Conservation (phyloP, 64 coral and sea anemone species). For the Stichodactyla mertensii region DNA sequence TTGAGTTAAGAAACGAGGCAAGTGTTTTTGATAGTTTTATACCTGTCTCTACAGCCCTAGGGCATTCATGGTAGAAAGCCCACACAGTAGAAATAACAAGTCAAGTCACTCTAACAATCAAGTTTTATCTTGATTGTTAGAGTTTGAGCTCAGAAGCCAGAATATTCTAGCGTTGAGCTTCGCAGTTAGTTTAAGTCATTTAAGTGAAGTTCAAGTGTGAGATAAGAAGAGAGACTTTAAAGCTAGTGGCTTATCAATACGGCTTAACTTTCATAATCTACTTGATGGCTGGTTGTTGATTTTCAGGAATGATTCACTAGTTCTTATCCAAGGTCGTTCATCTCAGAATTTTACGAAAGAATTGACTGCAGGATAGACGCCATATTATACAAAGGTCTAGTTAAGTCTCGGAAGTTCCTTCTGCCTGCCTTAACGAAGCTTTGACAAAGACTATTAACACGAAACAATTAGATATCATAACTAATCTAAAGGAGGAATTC, state of each 20-base stretch:
- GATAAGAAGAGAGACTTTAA: no score
- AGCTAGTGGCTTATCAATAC: background rate
- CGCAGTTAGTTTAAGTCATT: background rate
- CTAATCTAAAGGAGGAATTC: background rate
- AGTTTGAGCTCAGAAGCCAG: no score
- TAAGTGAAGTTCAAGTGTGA: background rate
- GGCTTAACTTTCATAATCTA: background rate
- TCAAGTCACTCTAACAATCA: no score
- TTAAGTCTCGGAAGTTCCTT: background rate
- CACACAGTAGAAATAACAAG: background rate
- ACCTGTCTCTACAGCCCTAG: background rate
- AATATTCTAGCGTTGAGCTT: no score
- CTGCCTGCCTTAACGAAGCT: background rate
- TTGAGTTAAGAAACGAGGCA: background rate
- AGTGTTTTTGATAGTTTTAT: slow-evolving; percentile 2
- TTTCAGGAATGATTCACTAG: background rate
- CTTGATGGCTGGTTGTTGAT: background rate
- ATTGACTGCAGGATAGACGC: background rate
- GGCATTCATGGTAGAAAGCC: background rate
- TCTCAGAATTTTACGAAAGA: no score
- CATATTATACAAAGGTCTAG: background rate
- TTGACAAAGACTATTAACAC: background rate
- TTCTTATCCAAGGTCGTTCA: background rate
- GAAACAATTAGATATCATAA: background rate
- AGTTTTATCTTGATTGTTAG: background rate